phyloP scores from a whole-genome alignment of 1,140 invertebrate genomes.

The Euura lappo region DNA sequence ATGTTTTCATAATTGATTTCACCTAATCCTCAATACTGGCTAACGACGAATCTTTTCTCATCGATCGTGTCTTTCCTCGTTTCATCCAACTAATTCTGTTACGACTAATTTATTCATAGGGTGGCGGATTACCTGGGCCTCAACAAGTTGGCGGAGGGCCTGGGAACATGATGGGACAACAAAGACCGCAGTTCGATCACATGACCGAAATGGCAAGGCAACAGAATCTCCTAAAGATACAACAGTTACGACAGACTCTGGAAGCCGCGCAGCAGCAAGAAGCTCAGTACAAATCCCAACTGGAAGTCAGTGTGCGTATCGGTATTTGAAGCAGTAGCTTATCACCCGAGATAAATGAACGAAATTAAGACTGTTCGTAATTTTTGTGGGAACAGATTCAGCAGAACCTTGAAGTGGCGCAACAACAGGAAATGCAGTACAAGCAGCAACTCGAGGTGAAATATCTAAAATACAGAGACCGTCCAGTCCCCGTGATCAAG shows the following conservation, averaged over 20 bases:
- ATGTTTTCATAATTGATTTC: background rate
- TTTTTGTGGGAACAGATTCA: conserved; percentile 65
- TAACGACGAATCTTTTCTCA: conserved; percentile 9
- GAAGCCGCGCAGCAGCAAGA: conserved; percentile 79
- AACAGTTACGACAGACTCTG: conserved; percentile 73
- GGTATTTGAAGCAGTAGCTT: background rate
- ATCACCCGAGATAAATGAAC: conserved; percentile 11
- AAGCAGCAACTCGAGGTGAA: conserved; percentile 75
- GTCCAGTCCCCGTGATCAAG: conserved; percentile 14
- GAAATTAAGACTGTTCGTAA: conserved; percentile 19
- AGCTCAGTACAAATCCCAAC: conserved; percentile 75
- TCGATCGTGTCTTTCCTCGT: background rate
- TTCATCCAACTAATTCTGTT: no score
- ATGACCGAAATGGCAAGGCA: conserved; percentile 67
- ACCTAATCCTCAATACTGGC: background rate
- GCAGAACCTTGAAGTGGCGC: conserved; percentile 76
- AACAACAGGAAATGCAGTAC: conserved; percentile 79
- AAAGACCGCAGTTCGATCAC: conserved; percentile 59
- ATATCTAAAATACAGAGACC: conserved; percentile 19
- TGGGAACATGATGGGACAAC: conserved; percentile 57
- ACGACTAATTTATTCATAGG: conserved; percentile 19
- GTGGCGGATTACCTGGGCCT: conserved; percentile 41
- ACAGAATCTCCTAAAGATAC: conserved; percentile 72
- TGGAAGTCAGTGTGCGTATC: conserved; percentile 61
- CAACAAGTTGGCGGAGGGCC: conserved; percentile 37